Evolutionary conservation across 2,797 vertebrate genomes (phyloP).

Genomic region (Jordanella pulchra): DNA sequence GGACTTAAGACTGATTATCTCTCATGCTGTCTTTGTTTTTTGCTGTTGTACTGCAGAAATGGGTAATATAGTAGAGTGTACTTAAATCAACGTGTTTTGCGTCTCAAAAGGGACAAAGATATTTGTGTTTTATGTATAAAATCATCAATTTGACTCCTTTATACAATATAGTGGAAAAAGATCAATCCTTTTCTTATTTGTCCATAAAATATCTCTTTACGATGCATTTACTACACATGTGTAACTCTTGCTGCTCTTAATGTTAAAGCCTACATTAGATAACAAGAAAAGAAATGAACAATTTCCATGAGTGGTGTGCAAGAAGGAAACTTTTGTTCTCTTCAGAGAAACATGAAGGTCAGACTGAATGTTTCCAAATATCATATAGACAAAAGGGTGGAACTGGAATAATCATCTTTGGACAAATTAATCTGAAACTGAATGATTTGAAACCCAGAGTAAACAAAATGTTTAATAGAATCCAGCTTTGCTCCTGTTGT

Average conservation of each 20-base stretch:
- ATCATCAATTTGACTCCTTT: not conserved
- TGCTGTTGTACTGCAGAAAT: constrained; percentile 58
- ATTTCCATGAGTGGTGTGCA: not conserved
- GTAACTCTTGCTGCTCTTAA: not conserved
- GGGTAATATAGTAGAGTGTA: constrained; percentile 34
- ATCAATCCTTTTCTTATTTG: not conserved
- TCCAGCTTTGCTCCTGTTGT: not conserved
- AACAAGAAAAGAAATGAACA: not conserved
- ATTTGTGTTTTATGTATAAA: constrained; percentile 34
- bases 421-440: not conserved
- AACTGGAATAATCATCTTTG: not conserved
- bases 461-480: not conserved
- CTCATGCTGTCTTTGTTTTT: constrained; percentile 73
- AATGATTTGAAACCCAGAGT: not conserved
- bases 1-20: constrained; percentile 81
- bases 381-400: not conserved
- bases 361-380: not conserved
- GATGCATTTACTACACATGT: not conserved
- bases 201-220: not conserved
- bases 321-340: not conserved
- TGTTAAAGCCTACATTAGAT: too few relatives aligned
- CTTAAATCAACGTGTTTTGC: constrained; percentile 13
- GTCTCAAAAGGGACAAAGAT: constrained; percentile 17
- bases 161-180: not conserved
- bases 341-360: not conserved